These are phyloP conservation scores for Coregonus ussuriensis DNA, from an alignment of 2,797 vertebrate genomes.

Conservation along the genomic window DNA sequence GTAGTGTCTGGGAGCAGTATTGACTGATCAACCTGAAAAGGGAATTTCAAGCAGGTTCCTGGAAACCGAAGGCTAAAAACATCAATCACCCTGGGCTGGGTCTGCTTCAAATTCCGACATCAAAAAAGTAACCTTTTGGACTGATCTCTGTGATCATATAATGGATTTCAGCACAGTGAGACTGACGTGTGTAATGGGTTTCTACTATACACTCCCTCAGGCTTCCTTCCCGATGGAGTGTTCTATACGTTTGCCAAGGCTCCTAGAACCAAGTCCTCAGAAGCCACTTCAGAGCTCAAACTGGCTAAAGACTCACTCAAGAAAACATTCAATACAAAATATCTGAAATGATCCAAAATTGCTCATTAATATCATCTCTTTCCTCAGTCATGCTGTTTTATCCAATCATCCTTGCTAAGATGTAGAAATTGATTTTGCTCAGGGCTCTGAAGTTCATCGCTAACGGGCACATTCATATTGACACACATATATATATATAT, in stretches of 20 bases:
- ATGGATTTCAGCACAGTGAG: conserved; percentile 62
- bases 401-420: conserved; percentile 11
- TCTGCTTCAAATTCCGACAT: conserved; percentile 72
- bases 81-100: conserved; percentile 63
- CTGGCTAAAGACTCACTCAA: conserved; percentile 59
- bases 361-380: conserved; percentile 13
- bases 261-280: conserved; percentile 48
- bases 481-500: not conserved
- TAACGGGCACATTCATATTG: not conserved
- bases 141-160: conserved; percentile 74
- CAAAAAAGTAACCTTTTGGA: conserved; percentile 67
- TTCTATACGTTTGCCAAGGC: conserved; percentile 58
- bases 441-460: not conserved
- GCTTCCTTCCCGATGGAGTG: conserved; percentile 51
- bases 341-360: conserved; percentile 41
- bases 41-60: conserved; percentile 68
- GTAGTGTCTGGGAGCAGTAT: conserved; percentile 50
- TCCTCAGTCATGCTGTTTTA: not conserved
- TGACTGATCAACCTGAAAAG: conserved; percentile 52
- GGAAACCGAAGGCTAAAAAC: conserved; percentile 64
- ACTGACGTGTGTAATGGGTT: conserved; percentile 67
- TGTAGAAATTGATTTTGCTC: conserved; percentile 24
- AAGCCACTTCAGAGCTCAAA: conserved; percentile 51
- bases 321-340: conserved; percentile 34
- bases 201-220: conserved; percentile 44